Conservation (phyloP, 2,113 vertebrate genomes). For the Ciconia boyciana region DNA sequence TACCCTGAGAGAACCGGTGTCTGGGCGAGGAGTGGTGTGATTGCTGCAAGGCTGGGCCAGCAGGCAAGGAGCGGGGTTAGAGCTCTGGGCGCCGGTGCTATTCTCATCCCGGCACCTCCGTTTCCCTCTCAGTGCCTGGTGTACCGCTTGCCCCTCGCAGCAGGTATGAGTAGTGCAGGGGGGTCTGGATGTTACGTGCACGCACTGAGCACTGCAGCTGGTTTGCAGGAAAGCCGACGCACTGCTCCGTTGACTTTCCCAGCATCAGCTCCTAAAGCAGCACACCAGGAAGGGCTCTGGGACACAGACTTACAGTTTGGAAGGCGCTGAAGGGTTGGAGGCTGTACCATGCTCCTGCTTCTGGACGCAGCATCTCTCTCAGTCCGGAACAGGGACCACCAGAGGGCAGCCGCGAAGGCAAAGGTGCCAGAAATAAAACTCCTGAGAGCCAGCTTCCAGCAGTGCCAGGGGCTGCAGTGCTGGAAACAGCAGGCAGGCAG, state of each 20-base stretch:
- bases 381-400: background rate
- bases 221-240: background rate
- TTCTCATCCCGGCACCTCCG: background rate
- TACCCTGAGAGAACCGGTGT: fast-evolving
- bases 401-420: background rate
- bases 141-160: too few relatives aligned
- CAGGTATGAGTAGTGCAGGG: fast-evolving
- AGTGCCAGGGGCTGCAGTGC: background rate
- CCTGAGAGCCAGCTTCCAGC: background rate
- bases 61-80: background rate
- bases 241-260: fast-evolving
- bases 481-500: background rate
- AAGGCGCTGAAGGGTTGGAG: background rate
- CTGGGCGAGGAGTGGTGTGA: fast-evolving
- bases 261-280: background rate
- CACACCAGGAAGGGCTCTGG: background rate
- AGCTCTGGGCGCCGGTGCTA: fast-evolving
- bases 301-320: fast-evolving
- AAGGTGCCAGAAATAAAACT: background rate
- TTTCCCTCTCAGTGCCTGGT: background rate
- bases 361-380: background rate
- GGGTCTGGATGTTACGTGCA: background rate
- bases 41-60: background rate
- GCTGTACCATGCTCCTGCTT: background rate
- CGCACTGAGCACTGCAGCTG: fast-evolving